Evolutionary conservation across 2,113 vertebrate species (phyloP).

Genomic region (Todiramphus chloris): DNA sequence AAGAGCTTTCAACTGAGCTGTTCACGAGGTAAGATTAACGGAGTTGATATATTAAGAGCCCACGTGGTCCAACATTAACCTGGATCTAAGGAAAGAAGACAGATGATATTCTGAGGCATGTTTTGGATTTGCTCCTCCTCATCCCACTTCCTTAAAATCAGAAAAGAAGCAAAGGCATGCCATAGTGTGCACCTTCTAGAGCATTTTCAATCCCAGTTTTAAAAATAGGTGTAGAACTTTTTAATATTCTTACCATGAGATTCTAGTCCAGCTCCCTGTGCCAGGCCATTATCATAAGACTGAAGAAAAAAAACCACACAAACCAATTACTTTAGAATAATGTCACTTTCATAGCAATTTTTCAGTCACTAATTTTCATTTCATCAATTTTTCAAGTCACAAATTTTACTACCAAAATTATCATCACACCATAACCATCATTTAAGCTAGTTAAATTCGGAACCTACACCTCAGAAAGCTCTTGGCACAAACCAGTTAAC

Average conservation of each 20-base stretch:
- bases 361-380: neutral
- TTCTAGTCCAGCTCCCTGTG: slow-evolving; percentile 93
- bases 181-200: neutral
- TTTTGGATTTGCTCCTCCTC: neutral
- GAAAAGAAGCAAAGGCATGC: neutral
- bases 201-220: neutral
- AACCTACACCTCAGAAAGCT: neutral
- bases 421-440: neutral
- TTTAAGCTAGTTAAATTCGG: neutral
- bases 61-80: neutral
- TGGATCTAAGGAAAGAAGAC: neutral
- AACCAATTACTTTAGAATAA: neutral
- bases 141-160: neutral
- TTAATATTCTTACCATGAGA: slow-evolving; percentile 90
- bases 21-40: neutral
- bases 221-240: neutral
- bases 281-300: slow-evolving; percentile 96
- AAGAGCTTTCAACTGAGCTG: neutral
- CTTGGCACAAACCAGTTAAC: neutral
- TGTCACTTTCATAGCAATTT: neutral
- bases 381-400: too few species aligned
- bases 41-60: neutral
- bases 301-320: slow-evolving; percentile 68
- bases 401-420: neutral
- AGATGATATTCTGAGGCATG: neutral